Base-by-base conservation (phyloP, 1,140 invertebrate species). In the Camponotus vicinus region DNA sequence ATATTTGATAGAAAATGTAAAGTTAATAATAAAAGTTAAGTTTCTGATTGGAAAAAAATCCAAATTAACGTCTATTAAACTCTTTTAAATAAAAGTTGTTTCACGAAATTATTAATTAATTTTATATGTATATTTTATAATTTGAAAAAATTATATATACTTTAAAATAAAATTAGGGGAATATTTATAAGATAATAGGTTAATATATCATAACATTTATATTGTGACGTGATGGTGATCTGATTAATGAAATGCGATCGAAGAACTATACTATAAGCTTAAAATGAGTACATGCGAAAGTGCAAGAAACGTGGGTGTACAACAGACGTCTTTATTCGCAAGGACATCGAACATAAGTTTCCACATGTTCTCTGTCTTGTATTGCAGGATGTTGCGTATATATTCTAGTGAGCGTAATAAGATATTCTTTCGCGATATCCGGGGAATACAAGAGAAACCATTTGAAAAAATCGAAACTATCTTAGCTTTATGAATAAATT, bases 331-430 rank as follows among this genome's bases (percentile, higher is more conserved):
- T 91, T 91, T 91, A 91, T 91, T 91, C 61, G 71, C 78, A 37
- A 21, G 79, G 89, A 88, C 90, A 80, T 89, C 67, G 90, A 88
- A 89, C 90, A 91, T 91, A 91, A 86, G 89, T 91, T 91, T 90
- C 73, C 83, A 34, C 78, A 75, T 91, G 90, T 91, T 73, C 67
- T 59, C 88, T 70, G 89, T 88, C 85, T 87, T 75, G 87, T 87
- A 89, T 85, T 75, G 82, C 57, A 52, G 67, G 86, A 91, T 87
- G 89, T 86, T 87, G 87, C 82, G 57, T 85, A 59, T 91, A 91
- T 86, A 87, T 91, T 69, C 76, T n/a, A n/a, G 61, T 63, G 32
- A 64, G 57, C 63, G 84, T 70, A 49, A 75, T 55, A 45, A 49
- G 75, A 84, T 67, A 75, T 78, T 34, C 32, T 21, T 61, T 15